Conservation (phyloP, 2,888 invertebrate genomes). For the Colletes collaris region DNA sequence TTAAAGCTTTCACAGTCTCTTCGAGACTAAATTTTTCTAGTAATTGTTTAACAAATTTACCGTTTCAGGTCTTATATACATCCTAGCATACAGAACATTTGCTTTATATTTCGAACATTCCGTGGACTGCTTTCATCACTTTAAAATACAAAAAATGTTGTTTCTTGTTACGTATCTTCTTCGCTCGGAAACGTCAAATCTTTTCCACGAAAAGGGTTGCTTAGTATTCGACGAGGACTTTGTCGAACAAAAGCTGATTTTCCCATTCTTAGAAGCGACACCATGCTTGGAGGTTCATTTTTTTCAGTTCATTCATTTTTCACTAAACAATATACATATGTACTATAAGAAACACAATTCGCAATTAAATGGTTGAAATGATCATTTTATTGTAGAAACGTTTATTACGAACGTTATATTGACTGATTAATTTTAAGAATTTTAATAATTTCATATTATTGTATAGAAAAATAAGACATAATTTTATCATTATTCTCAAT, state of each 20-base stretch:
- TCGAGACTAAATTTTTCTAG: background rate
- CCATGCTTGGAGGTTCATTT: conserved; percentile 45
- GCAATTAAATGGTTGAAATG: background rate
- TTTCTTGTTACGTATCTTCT: conserved; percentile 54
- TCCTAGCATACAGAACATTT: conserved; percentile 48
- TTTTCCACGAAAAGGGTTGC: conserved; percentile 32
- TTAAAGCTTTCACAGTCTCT: background rate
- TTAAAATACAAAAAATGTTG: conserved; percentile 44
- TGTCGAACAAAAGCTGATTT: conserved; percentile 39
- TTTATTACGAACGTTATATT: too few species aligned
- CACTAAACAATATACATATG: too few species aligned
- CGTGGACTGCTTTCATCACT: conserved; percentile 47
- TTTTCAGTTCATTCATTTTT: background rate
- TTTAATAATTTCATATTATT: too few species aligned
- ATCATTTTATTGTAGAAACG: too few species aligned
- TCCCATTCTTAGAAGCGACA: conserved; percentile 46
- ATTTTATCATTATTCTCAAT: too few species aligned
- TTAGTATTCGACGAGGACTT: conserved; percentile 42
- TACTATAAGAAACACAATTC: background rate
- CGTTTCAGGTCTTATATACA: conserved; percentile 58
- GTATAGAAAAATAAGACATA: too few species aligned
- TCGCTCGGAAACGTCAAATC: conserved; percentile 24
- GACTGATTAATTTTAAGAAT: too few species aligned
- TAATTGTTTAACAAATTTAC: background rate
- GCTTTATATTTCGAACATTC: conserved; percentile 44